Evolutionary conservation across 2,797 vertebrate species (phyloP).

Genomic region (Poecile montanus): DNA sequence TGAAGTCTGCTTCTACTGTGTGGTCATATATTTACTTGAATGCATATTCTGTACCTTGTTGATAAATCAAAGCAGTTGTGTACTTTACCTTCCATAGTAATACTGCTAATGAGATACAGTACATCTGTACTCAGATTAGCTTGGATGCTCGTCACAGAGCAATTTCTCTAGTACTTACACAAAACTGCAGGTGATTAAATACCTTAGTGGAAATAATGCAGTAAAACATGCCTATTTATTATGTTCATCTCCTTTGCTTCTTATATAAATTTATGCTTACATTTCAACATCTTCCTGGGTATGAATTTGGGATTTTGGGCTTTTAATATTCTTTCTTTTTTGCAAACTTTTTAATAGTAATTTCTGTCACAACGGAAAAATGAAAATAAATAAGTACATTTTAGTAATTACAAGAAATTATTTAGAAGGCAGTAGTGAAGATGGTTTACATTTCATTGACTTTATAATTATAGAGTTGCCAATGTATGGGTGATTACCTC

Average conservation of each 20-base stretch:
- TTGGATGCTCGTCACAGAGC: background rate
- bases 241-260: background rate
- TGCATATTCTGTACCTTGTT: background rate
- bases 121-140: background rate
- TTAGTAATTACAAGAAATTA: slow-evolving; percentile 33
- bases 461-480: slow-evolving; percentile 47
- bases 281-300: background rate
- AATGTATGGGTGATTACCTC: background rate
- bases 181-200: background rate
- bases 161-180: background rate
- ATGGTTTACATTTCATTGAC: slow-evolving; percentile 45
- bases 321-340: background rate
- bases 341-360: background rate
- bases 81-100: background rate
- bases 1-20: background rate
- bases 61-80: slow-evolving; percentile 9
- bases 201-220: background rate
- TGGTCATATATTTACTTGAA: background rate
- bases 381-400: background rate
- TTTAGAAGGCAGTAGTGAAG: slow-evolving; percentile 30
- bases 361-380: background rate
- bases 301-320: background rate
- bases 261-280: background rate
- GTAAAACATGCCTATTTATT: background rate
- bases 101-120: background rate